A percentile compares a stretch with the other conserved stretches of the same genome.
Evolutionary conservation across 2,113 vertebrate species (phyloP).

Genomic region (Poecile atricapillus): DNA sequence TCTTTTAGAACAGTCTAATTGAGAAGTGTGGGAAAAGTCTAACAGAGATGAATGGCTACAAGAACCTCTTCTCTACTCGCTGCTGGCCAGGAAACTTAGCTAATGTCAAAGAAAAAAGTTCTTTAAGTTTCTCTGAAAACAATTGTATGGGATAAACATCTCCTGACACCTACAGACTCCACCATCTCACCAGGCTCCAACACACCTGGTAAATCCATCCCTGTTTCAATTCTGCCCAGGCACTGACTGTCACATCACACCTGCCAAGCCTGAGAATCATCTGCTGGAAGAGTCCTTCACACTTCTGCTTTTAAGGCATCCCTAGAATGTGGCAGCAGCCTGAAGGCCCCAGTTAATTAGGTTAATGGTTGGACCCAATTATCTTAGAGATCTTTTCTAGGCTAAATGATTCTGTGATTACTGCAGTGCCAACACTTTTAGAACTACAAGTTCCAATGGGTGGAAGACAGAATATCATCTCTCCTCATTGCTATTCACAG

Average conservation of each 20-base stretch:
- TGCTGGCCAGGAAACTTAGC: neutral
- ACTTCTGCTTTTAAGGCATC: neutral
- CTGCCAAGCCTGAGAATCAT: neutral
- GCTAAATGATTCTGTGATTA: neutral
- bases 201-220: accelerated
- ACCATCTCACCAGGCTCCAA: neutral
- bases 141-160: neutral
- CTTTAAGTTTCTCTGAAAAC: neutral
- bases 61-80: neutral
- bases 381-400: neutral
- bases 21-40: neutral
- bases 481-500: neutral
- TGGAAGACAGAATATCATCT: neutral
- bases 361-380: neutral
- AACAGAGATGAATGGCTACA: neutral
- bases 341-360: neutral
- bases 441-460: neutral
- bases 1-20: neutral
- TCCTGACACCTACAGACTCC: neutral
- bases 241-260: neutral
- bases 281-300: neutral
- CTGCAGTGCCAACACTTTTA: neutral
- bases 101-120: neutral
- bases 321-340: neutral
- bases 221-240: neutral